Percentiles rank a stretch among this genome's conserved stretches.
Conservation (phyloP, 1,140 invertebrate genomes). For the Sminthurinus signatus region DNA sequence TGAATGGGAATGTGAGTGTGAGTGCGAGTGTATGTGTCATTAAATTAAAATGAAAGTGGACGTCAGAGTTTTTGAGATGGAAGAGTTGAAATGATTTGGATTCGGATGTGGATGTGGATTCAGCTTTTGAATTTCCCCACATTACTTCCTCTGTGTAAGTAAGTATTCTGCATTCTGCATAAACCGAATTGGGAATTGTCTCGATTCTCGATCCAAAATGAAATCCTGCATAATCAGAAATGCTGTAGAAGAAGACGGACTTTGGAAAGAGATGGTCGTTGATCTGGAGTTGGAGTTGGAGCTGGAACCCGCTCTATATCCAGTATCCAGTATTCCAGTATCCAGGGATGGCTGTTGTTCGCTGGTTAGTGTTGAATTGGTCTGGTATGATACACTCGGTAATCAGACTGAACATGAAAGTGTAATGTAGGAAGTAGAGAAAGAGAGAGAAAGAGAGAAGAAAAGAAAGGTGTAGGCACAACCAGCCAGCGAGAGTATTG, state of each 20-base stretch:
- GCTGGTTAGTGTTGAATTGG: background rate
- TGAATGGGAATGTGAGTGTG: too few species aligned
- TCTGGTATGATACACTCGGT: conserved; percentile 21
- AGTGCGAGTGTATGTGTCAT: too few species aligned
- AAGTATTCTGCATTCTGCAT: too few species aligned
- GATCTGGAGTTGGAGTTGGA: background rate
- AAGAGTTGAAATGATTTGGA: too few species aligned
- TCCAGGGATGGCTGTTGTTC: background rate
- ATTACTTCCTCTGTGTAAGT: too few species aligned
- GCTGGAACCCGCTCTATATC: too few species aligned
- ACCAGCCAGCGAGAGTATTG: conserved; percentile 27
- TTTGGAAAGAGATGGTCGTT: background rate
- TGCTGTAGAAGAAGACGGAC: conserved; percentile 1
- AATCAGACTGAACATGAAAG: conserved; percentile 31
- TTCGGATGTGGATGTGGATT: too few species aligned
- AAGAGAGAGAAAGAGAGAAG: background rate
- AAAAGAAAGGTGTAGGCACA: background rate
- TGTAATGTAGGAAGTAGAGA: conserved; percentile 16
- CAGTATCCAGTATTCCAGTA: background rate
- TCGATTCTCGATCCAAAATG: too few species aligned
- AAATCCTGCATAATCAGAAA: conserved; percentile 28
- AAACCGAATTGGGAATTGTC: too few species aligned
- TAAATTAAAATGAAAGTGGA: too few species aligned
- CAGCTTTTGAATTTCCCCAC: too few species aligned
- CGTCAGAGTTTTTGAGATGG: too few species aligned